Evolutionary conservation across 2,113 vertebrate genomes (phyloP).

Genomic region (Sander lucioperca): DNA sequence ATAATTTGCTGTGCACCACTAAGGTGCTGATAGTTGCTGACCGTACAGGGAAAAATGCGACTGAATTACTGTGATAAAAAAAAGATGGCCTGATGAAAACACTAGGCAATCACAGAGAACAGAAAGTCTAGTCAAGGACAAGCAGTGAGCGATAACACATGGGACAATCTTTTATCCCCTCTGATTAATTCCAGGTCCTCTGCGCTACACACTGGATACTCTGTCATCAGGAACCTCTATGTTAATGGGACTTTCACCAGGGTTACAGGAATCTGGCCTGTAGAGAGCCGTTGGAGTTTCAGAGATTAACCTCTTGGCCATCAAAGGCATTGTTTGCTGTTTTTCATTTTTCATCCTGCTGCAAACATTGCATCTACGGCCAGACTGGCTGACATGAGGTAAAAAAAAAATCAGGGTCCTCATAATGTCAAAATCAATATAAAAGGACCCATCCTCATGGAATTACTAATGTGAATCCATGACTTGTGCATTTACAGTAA

Average conservation of each 20-base stretch:
- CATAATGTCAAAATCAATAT: conserved; percentile 11
- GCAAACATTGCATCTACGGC: conserved; percentile 38
- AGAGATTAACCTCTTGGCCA: conserved; percentile 60
- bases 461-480: neutral
- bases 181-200: conserved; percentile 77
- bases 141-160: conserved; percentile 58
- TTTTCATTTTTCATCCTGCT: conserved; percentile 37
- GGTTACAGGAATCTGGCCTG: conserved; percentile 51
- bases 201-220: conserved; percentile 46
- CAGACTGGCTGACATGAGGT: neutral
- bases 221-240: conserved; percentile 70
- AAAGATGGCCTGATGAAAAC: conserved; percentile 57
- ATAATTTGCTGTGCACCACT: conserved; percentile 51
- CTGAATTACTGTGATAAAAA: conserved; percentile 71
- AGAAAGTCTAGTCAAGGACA: conserved; percentile 71
- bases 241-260: conserved; percentile 69
- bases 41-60: conserved; percentile 46
- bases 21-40: conserved; percentile 63
- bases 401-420: neutral
- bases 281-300: conserved; percentile 33
- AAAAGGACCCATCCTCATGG: neutral
- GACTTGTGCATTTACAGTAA: neutral
- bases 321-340: conserved; percentile 42
- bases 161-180: conserved; percentile 68
- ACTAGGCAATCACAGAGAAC: conserved; percentile 69